Evolutionary conservation across 2,113 vertebrate genomes (phyloP), one percentile per base, ranked within the genome.

Genomic region (Tympanuchus pallidicinctus): DNA sequence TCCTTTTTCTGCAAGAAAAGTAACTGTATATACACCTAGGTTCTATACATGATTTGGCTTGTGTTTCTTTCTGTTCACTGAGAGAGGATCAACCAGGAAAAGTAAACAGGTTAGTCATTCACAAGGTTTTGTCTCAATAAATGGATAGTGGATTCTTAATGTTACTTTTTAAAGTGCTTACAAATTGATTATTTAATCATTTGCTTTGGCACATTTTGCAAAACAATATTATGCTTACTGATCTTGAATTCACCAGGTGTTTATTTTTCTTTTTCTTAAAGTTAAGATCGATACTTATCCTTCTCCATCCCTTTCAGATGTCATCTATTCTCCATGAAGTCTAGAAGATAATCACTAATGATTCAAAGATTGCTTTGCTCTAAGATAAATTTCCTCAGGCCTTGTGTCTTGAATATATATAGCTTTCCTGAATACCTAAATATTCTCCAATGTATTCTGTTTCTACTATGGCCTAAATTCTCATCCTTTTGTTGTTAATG

Each of bases 251-350:
- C 52, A 18, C 8, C 20, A 48, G 22, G 30, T 95, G 82, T 72
- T 94, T 87, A 69, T 85, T 96, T 90, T 92, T 90, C 19, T 32
- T 86, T 82, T 93, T 93, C 61, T 57, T 75, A 82, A 92, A 72
- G 47, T 24, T 43, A 75, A 75, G 38, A 84, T 93, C 80, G 86
- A 83, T 95, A 90, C 90, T 88, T 90, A 72, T 84, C 83, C 18
- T 92, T 88, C 61, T 69, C 28, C 22, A 54, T n/a, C 10, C 10
- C 18, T 94, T 92, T 88, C 80, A 88, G 65, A 38, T 94, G 92
- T 90, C 81, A 82, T 90, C 80, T 88, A 9, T 84, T 90, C 38
- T 92, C 65, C 25, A 30, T 40, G 79, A 94, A 83, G 32, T 57
- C 20, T 73, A 42, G 50, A 93, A 77, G 60, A 92, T 81, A 93